phyloP scores from a whole-genome alignment of 2,888 invertebrate genomes.

The Drosophila kanekoi region DNA sequence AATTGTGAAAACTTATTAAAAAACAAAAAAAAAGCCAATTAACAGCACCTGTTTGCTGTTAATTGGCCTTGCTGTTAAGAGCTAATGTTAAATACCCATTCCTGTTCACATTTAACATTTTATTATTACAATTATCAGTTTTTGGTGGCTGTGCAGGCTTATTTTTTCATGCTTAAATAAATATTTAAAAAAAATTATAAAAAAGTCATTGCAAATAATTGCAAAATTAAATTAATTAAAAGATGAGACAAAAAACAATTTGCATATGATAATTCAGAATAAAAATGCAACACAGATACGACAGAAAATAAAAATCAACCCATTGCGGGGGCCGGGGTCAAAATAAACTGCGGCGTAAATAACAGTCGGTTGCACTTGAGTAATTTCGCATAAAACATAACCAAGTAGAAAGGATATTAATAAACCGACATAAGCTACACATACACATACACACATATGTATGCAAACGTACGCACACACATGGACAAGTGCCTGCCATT shows the following conservation, averaged over 20 bases:
- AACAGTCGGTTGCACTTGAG: constrained; percentile 80
- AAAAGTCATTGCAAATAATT: constrained; percentile 67
- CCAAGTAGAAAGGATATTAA: constrained; percentile 82
- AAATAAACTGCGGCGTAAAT: constrained; percentile 63
- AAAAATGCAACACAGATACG: constrained; percentile 29
- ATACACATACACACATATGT: constrained; percentile 31
- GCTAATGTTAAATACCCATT: constrained; percentile 23
- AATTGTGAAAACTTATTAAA: constrained; percentile 16
- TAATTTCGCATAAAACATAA: constrained; percentile 79
- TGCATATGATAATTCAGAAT: constrained; percentile 66
- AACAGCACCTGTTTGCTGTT: constrained; percentile 45
- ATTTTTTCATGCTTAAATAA: constrained; percentile 58
- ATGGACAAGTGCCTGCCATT: constrained; percentile 64
- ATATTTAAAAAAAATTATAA: constrained; percentile 48
- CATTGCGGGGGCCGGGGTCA: constrained; percentile 4
- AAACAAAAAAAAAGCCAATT: constrained; percentile 18
- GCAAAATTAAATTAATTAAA: constrained; percentile 56
- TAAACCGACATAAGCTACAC: constrained; percentile 76
- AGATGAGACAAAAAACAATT: constrained; percentile 32
- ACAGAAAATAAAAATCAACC: constrained; percentile 22
- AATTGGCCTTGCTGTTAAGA: constrained; percentile 40
- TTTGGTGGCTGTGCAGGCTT: constrained; percentile 10
- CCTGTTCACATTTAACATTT: constrained; percentile 20
- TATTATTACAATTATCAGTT: constrained; percentile 12
- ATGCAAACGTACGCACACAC: constrained; percentile 25